phyloP scores from a whole-genome alignment of 2,888 invertebrate species.

The Pediacus dermestoides region DNA sequence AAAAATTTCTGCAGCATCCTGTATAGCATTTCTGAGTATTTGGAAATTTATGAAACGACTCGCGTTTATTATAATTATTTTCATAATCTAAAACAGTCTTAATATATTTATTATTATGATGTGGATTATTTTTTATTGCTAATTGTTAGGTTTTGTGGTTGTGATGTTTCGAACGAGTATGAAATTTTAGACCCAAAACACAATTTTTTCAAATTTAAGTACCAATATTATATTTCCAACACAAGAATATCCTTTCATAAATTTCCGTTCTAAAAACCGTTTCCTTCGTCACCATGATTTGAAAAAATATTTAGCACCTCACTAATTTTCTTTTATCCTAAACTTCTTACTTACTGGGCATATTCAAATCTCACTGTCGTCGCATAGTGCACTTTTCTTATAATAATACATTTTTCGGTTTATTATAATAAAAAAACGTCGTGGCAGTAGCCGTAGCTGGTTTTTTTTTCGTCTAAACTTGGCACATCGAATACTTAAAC shows the following conservation, averaged over 20 bases:
- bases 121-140: too few relatives aligned
- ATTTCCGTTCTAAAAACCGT: constrained; percentile 28
- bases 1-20: neutral
- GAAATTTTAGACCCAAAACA: too few relatives aligned
- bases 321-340: too few relatives aligned
- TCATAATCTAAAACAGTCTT: neutral
- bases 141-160: too few relatives aligned
- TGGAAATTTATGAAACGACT: constrained; percentile 37
- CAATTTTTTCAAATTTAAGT: constrained; percentile 18
- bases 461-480: constrained; percentile 39
- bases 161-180: too few relatives aligned
- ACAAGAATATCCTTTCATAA: constrained; percentile 33
- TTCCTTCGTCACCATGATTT: constrained; percentile 10
- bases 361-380: constrained; percentile 20
- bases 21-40: constrained; percentile 33
- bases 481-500: constrained; percentile 44
- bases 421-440: constrained; percentile 19
- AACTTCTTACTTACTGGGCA: constrained; percentile 16
- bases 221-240: constrained; percentile 13
- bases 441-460: constrained; percentile 50
- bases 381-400: constrained; percentile 21
- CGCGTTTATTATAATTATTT: too few relatives aligned
- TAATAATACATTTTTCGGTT: constrained; percentile 33
- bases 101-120: too few relatives aligned
- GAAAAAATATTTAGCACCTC: constrained; percentile 27